Evolutionary conservation across 2,113 vertebrate species (phyloP).

Genomic region (Tetrao urogallus): DNA sequence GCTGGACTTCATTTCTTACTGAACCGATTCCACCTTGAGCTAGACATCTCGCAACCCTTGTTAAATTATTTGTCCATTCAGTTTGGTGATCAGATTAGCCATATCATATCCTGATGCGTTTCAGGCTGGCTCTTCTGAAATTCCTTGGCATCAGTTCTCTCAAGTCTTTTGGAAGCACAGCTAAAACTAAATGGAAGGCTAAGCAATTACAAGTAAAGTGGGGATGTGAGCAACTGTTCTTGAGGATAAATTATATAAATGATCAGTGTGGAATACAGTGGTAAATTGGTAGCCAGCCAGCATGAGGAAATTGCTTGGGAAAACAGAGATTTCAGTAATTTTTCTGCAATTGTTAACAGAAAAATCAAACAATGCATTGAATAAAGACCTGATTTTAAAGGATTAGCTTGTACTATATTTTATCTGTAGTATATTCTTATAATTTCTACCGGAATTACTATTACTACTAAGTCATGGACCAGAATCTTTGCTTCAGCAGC

Average conservation of each 20-base stretch:
- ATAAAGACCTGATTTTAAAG: neutral
- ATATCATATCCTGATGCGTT: neutral
- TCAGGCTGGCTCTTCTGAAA: neutral
- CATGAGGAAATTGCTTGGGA: neutral
- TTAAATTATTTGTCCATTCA: conserved; percentile 37
- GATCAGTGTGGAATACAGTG: neutral
- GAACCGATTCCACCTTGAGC: neutral
- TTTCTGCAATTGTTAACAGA: neutral
- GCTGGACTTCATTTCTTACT: conserved; percentile 26
- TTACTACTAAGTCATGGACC: neutral
- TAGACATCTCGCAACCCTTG: neutral
- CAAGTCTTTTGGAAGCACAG: neutral
- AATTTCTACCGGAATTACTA: neutral
- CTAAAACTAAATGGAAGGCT: conserved; percentile 8
- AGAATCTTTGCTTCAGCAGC: neutral
- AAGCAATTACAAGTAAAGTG: conserved; percentile 17
- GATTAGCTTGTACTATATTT: fast-evolving
- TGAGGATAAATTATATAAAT: neutral
- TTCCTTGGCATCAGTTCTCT: neutral
- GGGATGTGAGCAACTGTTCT: conserved; percentile 5
- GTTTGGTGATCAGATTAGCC: conserved; percentile 24
- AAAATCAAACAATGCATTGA: neutral
- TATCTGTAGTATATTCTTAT: neutral
- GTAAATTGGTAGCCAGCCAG: neutral
- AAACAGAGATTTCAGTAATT: neutral